Conservation (phyloP, 2,888 invertebrate species). For the Drosophila formosana region DNA sequence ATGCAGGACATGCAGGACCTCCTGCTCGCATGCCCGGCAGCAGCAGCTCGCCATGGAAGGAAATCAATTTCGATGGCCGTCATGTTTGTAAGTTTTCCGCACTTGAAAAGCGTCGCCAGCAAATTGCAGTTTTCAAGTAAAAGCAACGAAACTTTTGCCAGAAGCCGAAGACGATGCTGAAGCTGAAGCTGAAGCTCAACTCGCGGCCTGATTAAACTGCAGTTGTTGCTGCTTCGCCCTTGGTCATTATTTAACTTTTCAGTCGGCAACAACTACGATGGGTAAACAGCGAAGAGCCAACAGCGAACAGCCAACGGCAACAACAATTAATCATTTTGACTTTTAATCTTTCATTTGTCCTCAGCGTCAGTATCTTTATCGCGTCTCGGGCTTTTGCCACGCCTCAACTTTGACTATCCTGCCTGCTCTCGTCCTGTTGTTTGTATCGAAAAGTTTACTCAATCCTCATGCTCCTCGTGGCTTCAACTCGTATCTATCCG, state of each 20-base stretch:
- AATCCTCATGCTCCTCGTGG: slow-evolving; percentile 21
- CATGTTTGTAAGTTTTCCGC: slow-evolving; percentile 37
- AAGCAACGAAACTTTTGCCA: slow-evolving; percentile 6
- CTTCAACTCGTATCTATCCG: slow-evolving; percentile 45
- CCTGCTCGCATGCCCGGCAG: background rate
- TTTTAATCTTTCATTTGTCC: slow-evolving; percentile 75
- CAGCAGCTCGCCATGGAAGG: slow-evolving; percentile 1
- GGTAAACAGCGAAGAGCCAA: slow-evolving; percentile 18
- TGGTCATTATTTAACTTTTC: slow-evolving; percentile 54
- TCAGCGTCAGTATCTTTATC: slow-evolving; percentile 62
- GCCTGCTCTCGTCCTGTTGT: slow-evolving; percentile 37
- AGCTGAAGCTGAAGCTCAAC: background rate
- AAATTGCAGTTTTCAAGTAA: slow-evolving; percentile 43
- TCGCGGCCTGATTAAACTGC: slow-evolving; percentile 39
- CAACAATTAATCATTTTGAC: slow-evolving; percentile 73
- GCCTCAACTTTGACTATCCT: slow-evolving; percentile 39
- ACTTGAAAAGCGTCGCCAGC: slow-evolving; percentile 34
- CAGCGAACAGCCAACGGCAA: slow-evolving; percentile 35
- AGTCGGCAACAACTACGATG: slow-evolving; percentile 27
- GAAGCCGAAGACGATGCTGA: background rate
- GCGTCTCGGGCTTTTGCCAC: slow-evolving; percentile 53
- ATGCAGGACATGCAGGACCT: slow-evolving; percentile 6
- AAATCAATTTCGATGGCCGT: slow-evolving; percentile 48
- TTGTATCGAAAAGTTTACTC: slow-evolving; percentile 61
- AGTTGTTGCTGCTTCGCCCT: slow-evolving; percentile 25